Evolutionary conservation across 1,140 invertebrate genomes (phyloP).

Genomic region (Panulirus ornatus): DNA sequence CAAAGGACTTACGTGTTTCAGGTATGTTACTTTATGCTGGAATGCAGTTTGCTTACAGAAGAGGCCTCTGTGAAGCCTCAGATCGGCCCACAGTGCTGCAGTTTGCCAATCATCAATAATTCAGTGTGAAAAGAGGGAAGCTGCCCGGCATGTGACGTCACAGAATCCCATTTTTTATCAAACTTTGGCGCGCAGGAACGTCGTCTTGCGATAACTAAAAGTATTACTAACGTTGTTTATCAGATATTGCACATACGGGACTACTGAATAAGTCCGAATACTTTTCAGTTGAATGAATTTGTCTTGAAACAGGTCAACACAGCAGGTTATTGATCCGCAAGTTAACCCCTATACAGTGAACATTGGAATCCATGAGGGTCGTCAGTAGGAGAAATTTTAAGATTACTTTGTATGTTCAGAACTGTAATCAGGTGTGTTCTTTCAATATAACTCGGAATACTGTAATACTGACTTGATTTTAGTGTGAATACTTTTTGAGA

Average conservation of each 20-base stretch:
- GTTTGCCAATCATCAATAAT: constrained; percentile 57
- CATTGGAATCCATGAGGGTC: constrained; percentile 41
- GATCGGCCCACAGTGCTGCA: constrained; percentile 24
- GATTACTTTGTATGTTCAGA: neutral
- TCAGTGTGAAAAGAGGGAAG: constrained; percentile 67
- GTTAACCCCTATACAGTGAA: constrained; percentile 66
- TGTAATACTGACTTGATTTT: neutral
- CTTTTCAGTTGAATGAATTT: neutral
- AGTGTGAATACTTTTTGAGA: neutral
- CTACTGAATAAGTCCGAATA: neutral
- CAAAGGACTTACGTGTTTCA: constrained; percentile 57
- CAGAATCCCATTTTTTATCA: constrained; percentile 67
- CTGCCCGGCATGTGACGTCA: constrained; percentile 68
- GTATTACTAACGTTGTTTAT: neutral
- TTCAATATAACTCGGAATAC: neutral
- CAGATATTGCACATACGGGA: neutral
- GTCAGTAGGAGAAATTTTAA: constrained; percentile 56
- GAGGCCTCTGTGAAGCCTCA: constrained; percentile 32
- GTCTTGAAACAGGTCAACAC: constrained; percentile 14
- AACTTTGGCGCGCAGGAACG: constrained; percentile 66
- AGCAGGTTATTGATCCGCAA: constrained; percentile 63
- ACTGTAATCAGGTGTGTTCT: no score
- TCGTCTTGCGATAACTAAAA: constrained; percentile 45
- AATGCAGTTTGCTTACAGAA: constrained; percentile 26
- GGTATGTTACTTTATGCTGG: constrained; percentile 14